Percentiles rank a stretch among this genome's conserved stretches.
These are phyloP conservation scores for Apodemia zela DNA, from an alignment of 2,888 invertebrate species.

Conservation along the genomic window DNA sequence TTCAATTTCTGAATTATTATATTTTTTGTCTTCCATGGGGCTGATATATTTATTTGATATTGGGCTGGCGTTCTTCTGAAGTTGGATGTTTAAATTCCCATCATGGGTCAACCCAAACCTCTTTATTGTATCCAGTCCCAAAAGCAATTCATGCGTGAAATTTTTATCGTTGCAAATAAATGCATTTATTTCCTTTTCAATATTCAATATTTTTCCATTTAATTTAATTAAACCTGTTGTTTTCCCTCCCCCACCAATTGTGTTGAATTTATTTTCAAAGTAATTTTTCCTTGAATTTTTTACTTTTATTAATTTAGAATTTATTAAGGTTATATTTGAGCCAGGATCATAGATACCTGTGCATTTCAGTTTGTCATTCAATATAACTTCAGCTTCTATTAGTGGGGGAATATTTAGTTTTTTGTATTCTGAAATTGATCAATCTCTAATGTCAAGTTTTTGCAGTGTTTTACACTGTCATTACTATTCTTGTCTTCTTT, in stretches of 20 bases:
- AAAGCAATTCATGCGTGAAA: conserved; percentile 24
- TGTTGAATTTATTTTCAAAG: conserved; percentile 24
- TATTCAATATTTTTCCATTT: conserved; percentile 23
- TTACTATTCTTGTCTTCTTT: conserved; percentile 24
- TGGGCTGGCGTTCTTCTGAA: conserved; percentile 21
- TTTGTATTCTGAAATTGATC: conserved; percentile 27
- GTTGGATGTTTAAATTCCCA: conserved; percentile 25
- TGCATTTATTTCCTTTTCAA: conserved; percentile 24
- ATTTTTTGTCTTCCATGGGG: neutral
- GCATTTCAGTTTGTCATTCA: conserved; percentile 22
- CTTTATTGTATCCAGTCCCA: conserved; percentile 26
- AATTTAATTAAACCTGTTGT: conserved; percentile 22
- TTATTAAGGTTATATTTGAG: conserved; percentile 24
- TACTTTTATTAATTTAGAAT: conserved; percentile 23
- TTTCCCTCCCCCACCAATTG: conserved; percentile 23
- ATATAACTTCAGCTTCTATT: conserved; percentile 21
- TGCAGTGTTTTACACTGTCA: conserved; percentile 19
- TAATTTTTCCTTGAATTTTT: conserved; percentile 21
- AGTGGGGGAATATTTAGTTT: conserved; percentile 26
- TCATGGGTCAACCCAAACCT: conserved; percentile 18
- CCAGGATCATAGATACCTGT: conserved; percentile 24
- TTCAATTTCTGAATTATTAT: conserved; percentile 18
- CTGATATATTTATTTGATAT: conserved; percentile 18
- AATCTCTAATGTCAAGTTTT: conserved; percentile 25
- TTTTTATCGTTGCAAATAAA: conserved; percentile 25